Conservation (phyloP, 2,888 invertebrate genomes). For the Stomorhina lunata region DNA sequence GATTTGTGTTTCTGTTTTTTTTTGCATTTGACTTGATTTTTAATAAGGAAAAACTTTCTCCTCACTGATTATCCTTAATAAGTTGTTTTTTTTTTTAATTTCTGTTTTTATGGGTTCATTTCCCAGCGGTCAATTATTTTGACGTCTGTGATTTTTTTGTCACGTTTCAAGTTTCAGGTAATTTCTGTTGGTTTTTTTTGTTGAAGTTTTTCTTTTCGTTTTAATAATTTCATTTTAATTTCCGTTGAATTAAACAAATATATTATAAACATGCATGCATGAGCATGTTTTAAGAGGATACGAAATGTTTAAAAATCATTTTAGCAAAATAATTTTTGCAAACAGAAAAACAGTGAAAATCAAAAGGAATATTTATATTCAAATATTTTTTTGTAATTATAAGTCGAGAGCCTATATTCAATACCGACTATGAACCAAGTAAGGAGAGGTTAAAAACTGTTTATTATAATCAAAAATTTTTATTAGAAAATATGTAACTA, state of each 20-base stretch:
- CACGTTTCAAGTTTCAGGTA: constrained; percentile 53
- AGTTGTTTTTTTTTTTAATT: constrained; percentile 66
- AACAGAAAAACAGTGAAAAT: constrained; percentile 17
- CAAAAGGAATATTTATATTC: no score
- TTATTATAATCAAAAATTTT: no score
- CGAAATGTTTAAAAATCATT: constrained; percentile 42
- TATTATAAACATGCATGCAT: constrained; percentile 62
- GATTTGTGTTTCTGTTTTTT: constrained; percentile 30
- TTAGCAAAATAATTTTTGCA: background rate
- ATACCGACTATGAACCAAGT: no score
- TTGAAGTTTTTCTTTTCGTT: constrained; percentile 47
- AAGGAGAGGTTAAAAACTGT: no score
- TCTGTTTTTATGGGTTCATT: constrained; percentile 76
- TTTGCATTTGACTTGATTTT: constrained; percentile 67
- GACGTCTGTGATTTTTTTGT: constrained; percentile 74
- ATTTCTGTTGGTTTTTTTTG: constrained; percentile 29
- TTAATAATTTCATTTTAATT: constrained; percentile 69
- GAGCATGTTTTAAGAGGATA: constrained; percentile 50
- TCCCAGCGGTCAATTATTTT: constrained; percentile 78
- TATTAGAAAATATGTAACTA: no score
- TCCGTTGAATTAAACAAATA: constrained; percentile 66
- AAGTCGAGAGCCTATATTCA: no score
- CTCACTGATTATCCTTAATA: constrained; percentile 57
- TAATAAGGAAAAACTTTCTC: constrained; percentile 58
- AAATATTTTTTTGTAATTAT: no score